These are phyloP conservation scores for Heliothis virescens DNA, from an alignment of 1,140 invertebrate genomes.

Conservation along the genomic window DNA sequence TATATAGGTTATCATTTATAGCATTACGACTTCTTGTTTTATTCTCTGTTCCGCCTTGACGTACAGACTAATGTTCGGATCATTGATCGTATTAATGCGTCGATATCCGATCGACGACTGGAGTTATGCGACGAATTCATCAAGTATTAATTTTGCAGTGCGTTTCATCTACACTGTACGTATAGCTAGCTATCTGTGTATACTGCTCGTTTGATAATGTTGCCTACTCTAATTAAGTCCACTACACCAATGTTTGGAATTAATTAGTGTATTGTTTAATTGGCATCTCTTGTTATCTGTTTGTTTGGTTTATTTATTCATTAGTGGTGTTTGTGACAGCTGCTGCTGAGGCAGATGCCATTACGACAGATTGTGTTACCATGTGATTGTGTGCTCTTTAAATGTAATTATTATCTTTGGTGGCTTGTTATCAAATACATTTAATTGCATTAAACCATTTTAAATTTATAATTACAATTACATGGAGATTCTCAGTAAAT, in stretches of 20 bases:
- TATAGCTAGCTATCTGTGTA: slow-evolving; percentile 60
- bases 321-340: slow-evolving; percentile 84
- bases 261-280: slow-evolving; percentile 87
- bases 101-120: slow-evolving; percentile 19
- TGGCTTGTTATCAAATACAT: neutral
- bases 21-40: slow-evolving; percentile 24
- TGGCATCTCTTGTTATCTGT: slow-evolving; percentile 86
- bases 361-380: slow-evolving; percentile 61
- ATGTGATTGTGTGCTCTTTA: slow-evolving; percentile 32
- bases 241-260: slow-evolving; percentile 86
- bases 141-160: slow-evolving; percentile 69
- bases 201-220: slow-evolving; percentile 80
- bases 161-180: slow-evolving; percentile 27
- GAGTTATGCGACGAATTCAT: slow-evolving; percentile 17
- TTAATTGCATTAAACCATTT: neutral
- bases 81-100: neutral
- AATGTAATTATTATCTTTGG: slow-evolving; percentile 28
- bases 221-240: slow-evolving; percentile 84
- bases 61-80: neutral
- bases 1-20: slow-evolving; percentile 47
- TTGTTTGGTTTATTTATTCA: slow-evolving; percentile 86
- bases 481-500: neutral
- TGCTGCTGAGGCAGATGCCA: slow-evolving; percentile 72
- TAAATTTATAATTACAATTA: neutral
- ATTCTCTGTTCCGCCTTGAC: slow-evolving; percentile 13